Base-by-base conservation (phyloP, 2,888 invertebrate species). In the Drosophila melanocephala region DNA sequence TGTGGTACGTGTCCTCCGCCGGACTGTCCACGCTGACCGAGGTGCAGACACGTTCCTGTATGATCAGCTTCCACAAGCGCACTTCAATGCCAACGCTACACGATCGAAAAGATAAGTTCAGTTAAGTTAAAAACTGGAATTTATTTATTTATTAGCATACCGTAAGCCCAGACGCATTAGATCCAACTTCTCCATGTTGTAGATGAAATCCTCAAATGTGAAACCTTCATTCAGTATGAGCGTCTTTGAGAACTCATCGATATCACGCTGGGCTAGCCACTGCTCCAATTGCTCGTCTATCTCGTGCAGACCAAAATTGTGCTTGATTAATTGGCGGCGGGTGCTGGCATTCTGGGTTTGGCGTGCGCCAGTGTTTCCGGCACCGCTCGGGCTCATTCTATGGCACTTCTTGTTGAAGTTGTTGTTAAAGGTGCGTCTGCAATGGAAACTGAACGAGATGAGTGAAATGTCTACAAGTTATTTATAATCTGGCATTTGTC, bases 31-130 rank as follows among this genome's bases (percentile, higher is more conserved):
- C 66, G 51, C 84, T 77, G 10, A 85, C 77, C 10, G 79, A 79
- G 9, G 83, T 66, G 68, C 81, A 83, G 57, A 77, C 80, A 64
- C 93, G 90, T 55, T 92, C 91, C 75, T 84, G 83, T 70, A 95
- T 93, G 64, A 98, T 96, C 0, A 97, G 96, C 75, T 96, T 96
- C 98, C 98, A 98, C 75, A 98, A 94, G 65, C 96, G 95, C 56
- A 98, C 95, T 92, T 98, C 97, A 32, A 97, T 95, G 50, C 98
- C 98, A 62, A 97, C 86, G 7, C 86, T 86, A 53, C 0, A 39
- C 51, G 19, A 2, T 5, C 19, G 16, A 9, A 26, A 33, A 37
- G 0, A 37, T 1, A 14, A 26, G 4, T 26, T 16, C 9, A 33
- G 0, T 47, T 7, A 5, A 30, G 28, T n/a, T 16, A 4, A 14